These are phyloP conservation scores for Hystrix cristata DNA, from an alignment of 2,113 vertebrate species.

Conservation along the genomic window DNA sequence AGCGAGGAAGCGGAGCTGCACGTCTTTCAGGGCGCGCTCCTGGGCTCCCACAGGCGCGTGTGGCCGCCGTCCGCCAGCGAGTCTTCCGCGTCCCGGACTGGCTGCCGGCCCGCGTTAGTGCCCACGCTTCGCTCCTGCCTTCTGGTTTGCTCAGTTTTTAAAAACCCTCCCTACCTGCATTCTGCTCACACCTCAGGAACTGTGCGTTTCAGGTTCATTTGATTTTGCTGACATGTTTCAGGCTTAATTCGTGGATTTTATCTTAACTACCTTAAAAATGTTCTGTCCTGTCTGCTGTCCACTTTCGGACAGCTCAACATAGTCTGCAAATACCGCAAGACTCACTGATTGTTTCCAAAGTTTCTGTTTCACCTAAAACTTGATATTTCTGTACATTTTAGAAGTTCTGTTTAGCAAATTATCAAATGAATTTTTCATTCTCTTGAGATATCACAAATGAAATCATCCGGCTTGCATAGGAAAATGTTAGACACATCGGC, in stretches of 20 bases:
- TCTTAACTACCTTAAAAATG: background rate
- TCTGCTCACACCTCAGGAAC: background rate
- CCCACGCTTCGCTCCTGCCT: background rate
- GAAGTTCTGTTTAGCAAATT: slow-evolving; percentile 19
- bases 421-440: background rate
- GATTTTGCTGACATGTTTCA: background rate
- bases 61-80: no score
- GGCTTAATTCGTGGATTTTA: background rate
- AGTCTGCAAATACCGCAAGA: background rate
- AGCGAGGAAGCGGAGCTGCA: background rate
- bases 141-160: background rate
- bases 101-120: background rate
- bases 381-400: background rate
- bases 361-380: background rate
- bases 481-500: slow-evolving; percentile 10
- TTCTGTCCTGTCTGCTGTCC: background rate
- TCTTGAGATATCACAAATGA: background rate
- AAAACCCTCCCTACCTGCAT: background rate
- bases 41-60: background rate
- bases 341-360: background rate
- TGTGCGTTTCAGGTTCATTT: background rate
- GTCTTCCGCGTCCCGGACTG: background rate
- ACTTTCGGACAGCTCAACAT: background rate
- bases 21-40: background rate
- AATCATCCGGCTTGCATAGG: background rate